Base-by-base conservation (phyloP, 23 tunicate genomes). In the Trididemnum miniatum region DNA sequence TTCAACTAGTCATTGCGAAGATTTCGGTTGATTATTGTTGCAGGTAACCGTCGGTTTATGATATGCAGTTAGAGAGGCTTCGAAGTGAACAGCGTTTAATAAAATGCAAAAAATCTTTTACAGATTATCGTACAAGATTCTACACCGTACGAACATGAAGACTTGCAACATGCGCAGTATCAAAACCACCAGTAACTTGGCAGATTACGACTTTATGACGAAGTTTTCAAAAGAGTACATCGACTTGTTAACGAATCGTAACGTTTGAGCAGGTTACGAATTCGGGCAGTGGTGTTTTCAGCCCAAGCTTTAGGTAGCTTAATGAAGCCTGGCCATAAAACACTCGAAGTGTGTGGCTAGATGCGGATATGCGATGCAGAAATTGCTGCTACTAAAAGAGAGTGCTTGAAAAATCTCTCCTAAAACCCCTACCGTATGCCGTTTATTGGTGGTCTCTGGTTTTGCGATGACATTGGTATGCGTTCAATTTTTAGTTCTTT, bases 91-190 rank as follows among this genome's bases (percentile, higher is more conserved):
- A n/a, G n/a, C n/a, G n/a, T 62, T 62, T 62, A 27, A 62, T 18
- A 62, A 20, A 20, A 24, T 20, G 23, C 69, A 15, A 20, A 62
- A 18, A 15, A 24, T 62, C 5, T 72, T 74, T 74, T 74, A 12
- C 66, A 87, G 91, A 80, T 87, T 20, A 77, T 82, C 49, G 83
- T 88, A 18, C 87, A 88, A 77, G 92, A 88, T 44, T 66, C 87
- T 1, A 82, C 72, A 35, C 86, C 76, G 29, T 82, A 76, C 65
- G 87, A 88, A 65, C 87, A 82, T n/a, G 85, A 80, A 67, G 67
- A 62, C 5, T 12, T 62, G 30, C 78, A 74, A 20, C 88, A 75
- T 34, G 66, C 77, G 0, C 89, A 85, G 76, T 80, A 26, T 65
- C 76, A 65, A 36, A 77, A 65, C 77, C 83, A 77, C 25, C 83